phyloP scores from a whole-genome alignment of 2,113 vertebrate genomes.

The Fulica atra region DNA sequence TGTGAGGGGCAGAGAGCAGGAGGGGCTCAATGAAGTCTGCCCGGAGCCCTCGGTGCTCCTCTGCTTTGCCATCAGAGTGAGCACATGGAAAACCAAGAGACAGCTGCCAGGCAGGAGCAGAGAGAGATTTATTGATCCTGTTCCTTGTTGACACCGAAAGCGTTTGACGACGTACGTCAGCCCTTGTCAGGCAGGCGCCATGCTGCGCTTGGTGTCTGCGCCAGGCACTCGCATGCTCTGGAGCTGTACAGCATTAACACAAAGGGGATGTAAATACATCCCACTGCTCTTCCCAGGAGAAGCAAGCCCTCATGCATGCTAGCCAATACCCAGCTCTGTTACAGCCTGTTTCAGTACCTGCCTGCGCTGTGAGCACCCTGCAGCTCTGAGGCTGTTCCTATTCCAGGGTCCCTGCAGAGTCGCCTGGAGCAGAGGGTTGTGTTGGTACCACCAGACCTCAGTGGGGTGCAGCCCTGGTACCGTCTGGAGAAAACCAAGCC shows the following conservation, averaged over 20 bases:
- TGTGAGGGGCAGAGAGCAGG: background rate
- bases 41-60: background rate
- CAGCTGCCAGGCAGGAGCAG: background rate
- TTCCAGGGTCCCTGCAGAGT: background rate
- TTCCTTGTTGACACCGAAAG: conserved; percentile 36
- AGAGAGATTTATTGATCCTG: conserved; percentile 68
- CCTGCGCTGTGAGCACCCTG: background rate
- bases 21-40: background rate
- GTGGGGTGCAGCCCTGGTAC: background rate
- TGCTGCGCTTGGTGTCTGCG: conserved; percentile 10
- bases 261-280: background rate
- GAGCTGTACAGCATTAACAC: conserved; percentile 58
- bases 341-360: background rate
- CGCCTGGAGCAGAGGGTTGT: background rate
- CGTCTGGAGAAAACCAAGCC: background rate
- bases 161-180: conserved; percentile 28
- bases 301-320: conserved; percentile 5
- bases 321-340: conserved; percentile 14
- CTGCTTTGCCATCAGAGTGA: background rate
- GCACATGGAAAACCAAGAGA: background rate
- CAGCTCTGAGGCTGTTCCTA: background rate
- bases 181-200: conserved; percentile 28
- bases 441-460: background rate
- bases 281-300: background rate
- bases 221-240: conserved; percentile 40